These are phyloP conservation scores for Drosophila equinoxialis DNA, from an alignment of 1,140 invertebrate genomes.

Conservation along the genomic window DNA sequence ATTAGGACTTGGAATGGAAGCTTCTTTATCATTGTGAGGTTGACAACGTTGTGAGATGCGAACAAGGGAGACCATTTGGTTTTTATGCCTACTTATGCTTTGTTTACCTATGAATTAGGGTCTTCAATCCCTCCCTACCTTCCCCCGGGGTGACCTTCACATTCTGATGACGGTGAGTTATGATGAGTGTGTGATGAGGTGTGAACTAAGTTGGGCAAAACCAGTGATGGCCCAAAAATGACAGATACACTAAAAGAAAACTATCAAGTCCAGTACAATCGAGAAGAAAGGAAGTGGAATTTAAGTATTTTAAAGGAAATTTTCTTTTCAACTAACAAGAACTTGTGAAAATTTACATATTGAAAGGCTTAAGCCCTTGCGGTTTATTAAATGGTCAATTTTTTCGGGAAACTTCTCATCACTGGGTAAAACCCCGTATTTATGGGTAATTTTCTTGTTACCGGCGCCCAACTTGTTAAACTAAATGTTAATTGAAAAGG, in stretches of 20 bases:
- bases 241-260: neutral
- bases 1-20: slow-evolving; percentile 34
- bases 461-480: slow-evolving; percentile 17
- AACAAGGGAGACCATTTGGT: slow-evolving; percentile 17
- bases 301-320: too few species aligned
- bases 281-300: neutral
- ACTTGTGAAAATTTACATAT: too few species aligned
- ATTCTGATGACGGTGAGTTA: neutral
- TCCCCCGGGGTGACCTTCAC: slow-evolving; percentile 8
- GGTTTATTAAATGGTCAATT: too few species aligned
- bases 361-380: too few species aligned
- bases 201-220: slow-evolving; percentile 17
- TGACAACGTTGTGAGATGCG: slow-evolving; percentile 39
- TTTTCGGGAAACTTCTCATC: neutral
- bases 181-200: slow-evolving; percentile 3
- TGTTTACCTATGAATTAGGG: slow-evolving; percentile 44
- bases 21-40: slow-evolving; percentile 35
- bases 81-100: slow-evolving; percentile 53
- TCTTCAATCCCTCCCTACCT: neutral
- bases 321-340: too few species aligned
- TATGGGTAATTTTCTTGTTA: slow-evolving; percentile 31
- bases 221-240: neutral
- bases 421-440: neutral
- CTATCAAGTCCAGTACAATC: neutral
- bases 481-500: slow-evolving; percentile 55